Evolutionary conservation across 2,888 invertebrate genomes (phyloP).

Genomic region (Coleophora flavipennella): DNA sequence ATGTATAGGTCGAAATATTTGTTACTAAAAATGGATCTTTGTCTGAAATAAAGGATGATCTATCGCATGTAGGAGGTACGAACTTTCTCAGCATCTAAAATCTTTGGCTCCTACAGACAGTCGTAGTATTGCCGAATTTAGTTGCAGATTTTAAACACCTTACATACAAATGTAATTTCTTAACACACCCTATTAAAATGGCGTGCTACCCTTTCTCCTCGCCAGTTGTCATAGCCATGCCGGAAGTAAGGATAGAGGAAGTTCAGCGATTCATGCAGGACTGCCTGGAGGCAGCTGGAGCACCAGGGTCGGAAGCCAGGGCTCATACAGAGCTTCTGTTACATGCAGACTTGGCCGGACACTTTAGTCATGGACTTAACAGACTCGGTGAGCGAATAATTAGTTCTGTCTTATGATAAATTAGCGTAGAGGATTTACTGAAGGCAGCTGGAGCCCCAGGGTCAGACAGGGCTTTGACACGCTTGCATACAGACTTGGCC

Average conservation of each 20-base stretch:
- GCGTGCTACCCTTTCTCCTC: background rate
- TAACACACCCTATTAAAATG: too few relatives aligned
- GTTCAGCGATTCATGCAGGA: slow-evolving; percentile 73
- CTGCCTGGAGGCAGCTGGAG: slow-evolving; percentile 74
- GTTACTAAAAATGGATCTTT: too few relatives aligned
- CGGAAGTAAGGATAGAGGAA: slow-evolving; percentile 64
- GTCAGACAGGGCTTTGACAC: slow-evolving; percentile 74
- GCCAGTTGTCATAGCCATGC: slow-evolving; percentile 28
- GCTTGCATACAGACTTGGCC: slow-evolving; percentile 82
- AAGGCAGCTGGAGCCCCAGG: slow-evolving; percentile 70
- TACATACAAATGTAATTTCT: too few relatives aligned
- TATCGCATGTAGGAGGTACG: too few relatives aligned
- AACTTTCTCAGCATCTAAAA: too few relatives aligned
- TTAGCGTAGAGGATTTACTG: slow-evolving; percentile 78
- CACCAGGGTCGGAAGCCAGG: slow-evolving; percentile 69
- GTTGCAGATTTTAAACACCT: too few relatives aligned
- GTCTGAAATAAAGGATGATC: too few relatives aligned
- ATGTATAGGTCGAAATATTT: too few relatives aligned
- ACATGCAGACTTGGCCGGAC: slow-evolving; percentile 85
- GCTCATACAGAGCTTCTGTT: slow-evolving; percentile 77
- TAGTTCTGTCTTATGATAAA: too few relatives aligned
- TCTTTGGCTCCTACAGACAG: too few relatives aligned
- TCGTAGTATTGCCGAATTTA: too few relatives aligned
- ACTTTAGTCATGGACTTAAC: slow-evolving; percentile 91
- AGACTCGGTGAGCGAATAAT: slow-evolving; percentile 74